phyloP scores from a whole-genome alignment of 2,888 invertebrate genomes.

The Aphodius sticticus region DNA sequence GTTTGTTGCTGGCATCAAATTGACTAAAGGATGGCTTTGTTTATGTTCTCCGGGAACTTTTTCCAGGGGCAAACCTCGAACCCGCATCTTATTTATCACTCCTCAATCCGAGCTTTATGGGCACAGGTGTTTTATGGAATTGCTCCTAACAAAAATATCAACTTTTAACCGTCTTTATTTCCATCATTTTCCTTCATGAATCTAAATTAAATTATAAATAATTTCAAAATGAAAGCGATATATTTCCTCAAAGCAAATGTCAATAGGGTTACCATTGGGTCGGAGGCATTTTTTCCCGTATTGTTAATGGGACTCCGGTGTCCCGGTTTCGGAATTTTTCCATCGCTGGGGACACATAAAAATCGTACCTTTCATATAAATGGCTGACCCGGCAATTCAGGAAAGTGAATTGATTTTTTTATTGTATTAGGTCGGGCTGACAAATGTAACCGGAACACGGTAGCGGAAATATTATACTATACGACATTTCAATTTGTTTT shows the following conservation, averaged over 20 bases:
- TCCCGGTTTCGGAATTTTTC: constrained; percentile 32
- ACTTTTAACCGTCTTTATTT: background rate
- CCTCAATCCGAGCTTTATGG: constrained; percentile 20
- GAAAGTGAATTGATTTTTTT: constrained; percentile 36
- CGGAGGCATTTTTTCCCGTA: constrained; percentile 30
- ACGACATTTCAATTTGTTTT: background rate
- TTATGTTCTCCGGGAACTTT: constrained; percentile 33
- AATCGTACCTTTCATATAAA: constrained; percentile 35
- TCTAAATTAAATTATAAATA: background rate
- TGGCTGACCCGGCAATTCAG: constrained; percentile 34
- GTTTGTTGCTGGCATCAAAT: constrained; percentile 38
- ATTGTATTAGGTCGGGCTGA: constrained; percentile 29
- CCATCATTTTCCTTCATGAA: background rate
- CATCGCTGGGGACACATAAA: constrained; percentile 34
- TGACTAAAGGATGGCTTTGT: constrained; percentile 39
- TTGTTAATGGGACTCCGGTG: constrained; percentile 34
- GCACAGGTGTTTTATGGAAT: constrained; percentile 8
- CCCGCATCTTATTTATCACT: constrained; percentile 17
- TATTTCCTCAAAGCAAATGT: background rate
- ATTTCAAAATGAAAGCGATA: background rate
- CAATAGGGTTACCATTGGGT: background rate
- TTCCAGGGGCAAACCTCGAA: background rate
- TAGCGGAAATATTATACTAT: background rate
- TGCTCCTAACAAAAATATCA: background rate
- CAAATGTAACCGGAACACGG: constrained; percentile 24